Evolutionary conservation across 2,797 vertebrate genomes (phyloP).

Genomic region (Antrozous pallidus): DNA sequence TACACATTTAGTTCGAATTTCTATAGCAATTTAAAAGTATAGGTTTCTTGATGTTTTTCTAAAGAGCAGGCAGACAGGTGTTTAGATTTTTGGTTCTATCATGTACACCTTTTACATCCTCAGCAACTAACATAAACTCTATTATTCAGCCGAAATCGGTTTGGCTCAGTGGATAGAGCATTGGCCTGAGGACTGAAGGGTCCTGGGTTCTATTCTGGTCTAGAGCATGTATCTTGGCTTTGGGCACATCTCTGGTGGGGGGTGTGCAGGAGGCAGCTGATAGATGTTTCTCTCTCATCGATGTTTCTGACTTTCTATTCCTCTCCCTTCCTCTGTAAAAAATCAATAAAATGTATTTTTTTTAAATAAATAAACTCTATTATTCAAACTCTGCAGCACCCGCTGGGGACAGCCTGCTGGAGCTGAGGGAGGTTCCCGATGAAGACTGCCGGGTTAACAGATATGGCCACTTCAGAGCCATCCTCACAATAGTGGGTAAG

Average conservation of each 20-base stretch:
- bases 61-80: neutral
- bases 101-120: neutral
- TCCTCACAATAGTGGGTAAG: conserved; percentile 88
- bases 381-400: conserved; percentile 24
- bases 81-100: neutral
- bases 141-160: too few relatives aligned
- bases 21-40: neutral
- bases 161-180: too few relatives aligned
- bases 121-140: neutral
- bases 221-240: too few relatives aligned
- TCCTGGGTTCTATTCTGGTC: too few relatives aligned
- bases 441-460: conserved; percentile 86
- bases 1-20: neutral
- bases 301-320: too few relatives aligned
- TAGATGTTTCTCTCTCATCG: too few relatives aligned
- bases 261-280: too few relatives aligned
- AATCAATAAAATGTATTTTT: too few relatives aligned
- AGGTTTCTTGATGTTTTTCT: neutral
- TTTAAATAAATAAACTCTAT: conserved; percentile 27
- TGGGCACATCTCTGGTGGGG: too few relatives aligned
- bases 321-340: too few relatives aligned
- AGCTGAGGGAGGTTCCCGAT: conserved; percentile 50
- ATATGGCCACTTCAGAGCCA: conserved; percentile 86
- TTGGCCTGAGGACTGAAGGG: too few relatives aligned
- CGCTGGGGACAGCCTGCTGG: neutral